Percentiles rank a stretch among this genome's conserved stretches.
Conservation (phyloP, 2,113 vertebrate species). For the Chamaea fasciata region DNA sequence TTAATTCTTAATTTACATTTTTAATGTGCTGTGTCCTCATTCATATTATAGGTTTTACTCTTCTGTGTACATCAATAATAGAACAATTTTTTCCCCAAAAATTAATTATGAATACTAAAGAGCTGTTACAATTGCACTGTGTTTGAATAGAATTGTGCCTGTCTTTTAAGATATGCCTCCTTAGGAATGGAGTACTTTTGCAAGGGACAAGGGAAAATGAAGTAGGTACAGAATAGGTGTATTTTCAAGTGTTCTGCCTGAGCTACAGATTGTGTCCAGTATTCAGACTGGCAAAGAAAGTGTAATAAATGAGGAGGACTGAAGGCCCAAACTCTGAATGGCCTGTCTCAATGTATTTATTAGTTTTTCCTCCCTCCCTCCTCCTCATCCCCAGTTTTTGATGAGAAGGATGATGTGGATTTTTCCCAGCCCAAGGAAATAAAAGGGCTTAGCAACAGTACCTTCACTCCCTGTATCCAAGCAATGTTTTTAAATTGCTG, state of each 20-base stretch:
- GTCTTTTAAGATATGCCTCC: neutral
- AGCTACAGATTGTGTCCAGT: neutral
- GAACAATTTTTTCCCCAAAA: neutral
- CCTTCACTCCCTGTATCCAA: neutral
- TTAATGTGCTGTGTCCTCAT: slow-evolving; percentile 69
- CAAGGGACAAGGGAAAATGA: neutral
- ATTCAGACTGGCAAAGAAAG: neutral
- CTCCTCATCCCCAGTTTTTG: neutral
- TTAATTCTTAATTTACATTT: slow-evolving; percentile 76
- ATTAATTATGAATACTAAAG: slow-evolving; percentile 53
- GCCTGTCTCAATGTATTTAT: neutral
- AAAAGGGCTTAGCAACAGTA: neutral
- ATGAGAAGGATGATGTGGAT: neutral
- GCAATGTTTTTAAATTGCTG: neutral
- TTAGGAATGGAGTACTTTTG: neutral
- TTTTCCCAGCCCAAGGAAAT: neutral
- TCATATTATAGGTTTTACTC: slow-evolving; percentile 55
- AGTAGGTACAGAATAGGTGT: neutral
- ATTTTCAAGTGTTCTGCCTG: neutral
- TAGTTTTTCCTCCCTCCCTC: neutral
- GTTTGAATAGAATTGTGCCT: neutral
- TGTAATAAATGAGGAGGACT: neutral
- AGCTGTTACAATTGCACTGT: slow-evolving; percentile 20
- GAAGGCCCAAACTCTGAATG: neutral
- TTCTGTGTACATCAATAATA: slow-evolving; percentile 56